Evolutionary conservation across 2,113 vertebrate genomes (phyloP).

Genomic region (Eolophus roseicapilla): DNA sequence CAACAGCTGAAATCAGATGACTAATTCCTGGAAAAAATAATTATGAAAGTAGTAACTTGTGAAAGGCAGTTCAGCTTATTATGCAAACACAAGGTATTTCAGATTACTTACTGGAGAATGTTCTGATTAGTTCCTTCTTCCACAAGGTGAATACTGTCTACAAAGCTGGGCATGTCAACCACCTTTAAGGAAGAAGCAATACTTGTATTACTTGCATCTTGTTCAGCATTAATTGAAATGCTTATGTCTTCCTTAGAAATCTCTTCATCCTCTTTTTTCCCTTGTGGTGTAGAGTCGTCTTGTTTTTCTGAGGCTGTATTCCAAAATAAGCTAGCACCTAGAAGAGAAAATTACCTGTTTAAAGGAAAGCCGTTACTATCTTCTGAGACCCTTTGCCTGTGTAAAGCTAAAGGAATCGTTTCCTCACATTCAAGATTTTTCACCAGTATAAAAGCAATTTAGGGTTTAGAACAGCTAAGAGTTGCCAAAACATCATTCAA

Average conservation of each 20-base stretch:
- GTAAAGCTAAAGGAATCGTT: neutral
- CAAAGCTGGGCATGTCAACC: constrained; percentile 79
- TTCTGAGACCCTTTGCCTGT: neutral
- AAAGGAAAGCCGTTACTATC: neutral
- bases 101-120: constrained; percentile 64
- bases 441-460: neutral
- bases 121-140: constrained; percentile 63
- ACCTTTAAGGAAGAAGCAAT: constrained; percentile 74
- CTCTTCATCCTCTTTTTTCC: constrained; percentile 73
- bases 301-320: constrained; percentile 62
- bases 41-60: neutral
- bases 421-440: neutral
- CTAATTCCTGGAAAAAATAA: neutral
- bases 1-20: neutral
- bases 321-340: constrained; percentile 94
- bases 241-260: constrained; percentile 75
- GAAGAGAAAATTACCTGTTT: neutral
- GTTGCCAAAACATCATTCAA: neutral
- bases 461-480: neutral
- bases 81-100: neutral
- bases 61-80: neutral
- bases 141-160: constrained; percentile 69
- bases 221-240: constrained; percentile 73
- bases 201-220: constrained; percentile 71
- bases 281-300: neutral